Conservation (phyloP, 2,797 vertebrate species). For the Cyclura pinguis region DNA sequence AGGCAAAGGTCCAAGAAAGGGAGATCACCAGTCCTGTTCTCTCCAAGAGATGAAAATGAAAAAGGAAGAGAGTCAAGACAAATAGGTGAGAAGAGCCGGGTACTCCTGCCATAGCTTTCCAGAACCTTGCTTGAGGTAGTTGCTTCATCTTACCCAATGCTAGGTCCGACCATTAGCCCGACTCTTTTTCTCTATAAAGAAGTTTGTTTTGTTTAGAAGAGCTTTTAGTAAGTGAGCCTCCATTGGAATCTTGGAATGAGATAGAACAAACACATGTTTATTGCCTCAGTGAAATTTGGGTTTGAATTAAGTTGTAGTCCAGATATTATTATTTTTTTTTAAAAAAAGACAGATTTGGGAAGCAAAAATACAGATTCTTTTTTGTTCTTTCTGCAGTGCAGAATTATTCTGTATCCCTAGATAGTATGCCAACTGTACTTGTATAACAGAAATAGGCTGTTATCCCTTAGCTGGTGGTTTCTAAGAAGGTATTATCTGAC, state of each 20-base stretch:
- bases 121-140: neutral
- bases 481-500: conserved; percentile 28
- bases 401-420: neutral
- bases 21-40: neutral
- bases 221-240: neutral
- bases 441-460: neutral
- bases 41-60: neutral
- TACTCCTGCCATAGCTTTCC: neutral
- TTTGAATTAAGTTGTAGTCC: neutral
- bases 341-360: neutral
- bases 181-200: neutral
- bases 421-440: neutral
- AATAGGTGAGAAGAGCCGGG: neutral
- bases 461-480: neutral
- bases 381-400: too few species aligned
- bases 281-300: neutral
- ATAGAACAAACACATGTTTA: neutral
- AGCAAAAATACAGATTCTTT: neutral
- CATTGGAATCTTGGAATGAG: neutral
- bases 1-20: neutral
- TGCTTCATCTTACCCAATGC: neutral
- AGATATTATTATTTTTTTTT: neutral
- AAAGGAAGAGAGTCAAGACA: too few species aligned
- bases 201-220: neutral
- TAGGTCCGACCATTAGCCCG: neutral